Base-by-base conservation (phyloP, 2,797 vertebrate genomes). In the Platyrinchus mystaceus region DNA sequence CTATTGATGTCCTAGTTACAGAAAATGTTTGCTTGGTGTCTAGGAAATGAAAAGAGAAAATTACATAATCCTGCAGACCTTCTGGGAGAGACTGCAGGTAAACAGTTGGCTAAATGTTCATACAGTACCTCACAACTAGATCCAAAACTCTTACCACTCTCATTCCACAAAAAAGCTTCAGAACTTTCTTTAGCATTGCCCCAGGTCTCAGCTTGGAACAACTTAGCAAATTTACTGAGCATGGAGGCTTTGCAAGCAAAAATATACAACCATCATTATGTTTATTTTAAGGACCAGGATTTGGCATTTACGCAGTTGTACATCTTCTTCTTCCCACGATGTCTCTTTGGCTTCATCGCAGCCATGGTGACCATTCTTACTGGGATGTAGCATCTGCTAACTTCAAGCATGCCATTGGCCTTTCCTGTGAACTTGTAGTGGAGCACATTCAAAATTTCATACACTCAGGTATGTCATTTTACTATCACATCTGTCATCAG, bases 351-450 rank as follows among this genome's bases (percentile, higher is more conserved):
- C 98, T 99, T 79, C 98, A 98, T 90, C 99, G 99, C 76, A 99
- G 99, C 96, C 99, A 99, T 4, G 98, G 98, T 56, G 99, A 99
- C 96, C 99, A 99, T 96, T 98, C 98, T 12, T 99, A 99, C 96
- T 99, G 99, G 99, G 99, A 99, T 4, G 95, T 98, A 55, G 99
- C 99, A 2, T 99, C 99, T 3, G 98, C 99, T 5, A 99, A 99
- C 97, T 99, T 99, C 97, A 99, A 99, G 92, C 99, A 99, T 12
- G 99, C 99, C 83, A 99, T 99, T 32, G 99, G 99, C n/a, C 97
- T 99, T 84, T 99, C 98, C 50, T 99, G 99, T 60, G 99, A 99
- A 97, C 98, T 99, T 53, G 99, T 99, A 88, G 99, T 99, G 97
- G 99, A 99, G 76, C 99, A 99, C 69, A 98, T 99, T 91, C 99